Conservation (phyloP, 1,140 invertebrate species). For the Cyclina sinensis region DNA sequence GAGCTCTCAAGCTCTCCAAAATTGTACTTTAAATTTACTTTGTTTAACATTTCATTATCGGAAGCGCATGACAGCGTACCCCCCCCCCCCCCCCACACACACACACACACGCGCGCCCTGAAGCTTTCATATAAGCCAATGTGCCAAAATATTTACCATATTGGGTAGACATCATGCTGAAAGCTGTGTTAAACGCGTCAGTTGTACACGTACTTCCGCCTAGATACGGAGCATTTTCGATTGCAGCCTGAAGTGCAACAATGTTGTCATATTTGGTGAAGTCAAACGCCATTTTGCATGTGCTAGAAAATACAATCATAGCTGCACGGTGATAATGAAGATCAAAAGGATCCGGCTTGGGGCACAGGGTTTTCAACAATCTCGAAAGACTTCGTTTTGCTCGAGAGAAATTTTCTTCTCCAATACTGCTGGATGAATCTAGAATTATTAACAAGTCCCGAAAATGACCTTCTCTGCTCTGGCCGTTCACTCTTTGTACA, state of each 20-base stretch:
- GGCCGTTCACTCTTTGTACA: background rate
- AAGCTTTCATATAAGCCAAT: background rate
- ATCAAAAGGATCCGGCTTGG: background rate
- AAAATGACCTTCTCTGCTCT: background rate
- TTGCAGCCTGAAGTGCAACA: background rate
- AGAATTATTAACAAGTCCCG: background rate
- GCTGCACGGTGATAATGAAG: background rate
- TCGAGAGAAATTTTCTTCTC: background rate
- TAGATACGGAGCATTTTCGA: background rate
- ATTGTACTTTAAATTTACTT: too few relatives aligned
- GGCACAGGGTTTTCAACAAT: background rate
- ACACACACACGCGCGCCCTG: too few relatives aligned
- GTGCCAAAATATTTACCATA: background rate
- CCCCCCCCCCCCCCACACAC: too few relatives aligned
- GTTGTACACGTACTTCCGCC: background rate
- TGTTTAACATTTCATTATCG: too few relatives aligned
- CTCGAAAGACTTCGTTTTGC: background rate
- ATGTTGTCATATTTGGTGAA: background rate
- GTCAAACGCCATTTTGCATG: background rate
- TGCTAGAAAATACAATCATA: background rate
- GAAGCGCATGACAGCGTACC: too few relatives aligned
- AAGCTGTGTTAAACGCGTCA: background rate
- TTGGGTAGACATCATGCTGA: background rate
- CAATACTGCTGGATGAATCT: background rate
- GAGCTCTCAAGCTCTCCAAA: too few relatives aligned